These are phyloP conservation scores for Nezara viridula DNA, from an alignment of 2,888 invertebrate species.

Conservation along the genomic window DNA sequence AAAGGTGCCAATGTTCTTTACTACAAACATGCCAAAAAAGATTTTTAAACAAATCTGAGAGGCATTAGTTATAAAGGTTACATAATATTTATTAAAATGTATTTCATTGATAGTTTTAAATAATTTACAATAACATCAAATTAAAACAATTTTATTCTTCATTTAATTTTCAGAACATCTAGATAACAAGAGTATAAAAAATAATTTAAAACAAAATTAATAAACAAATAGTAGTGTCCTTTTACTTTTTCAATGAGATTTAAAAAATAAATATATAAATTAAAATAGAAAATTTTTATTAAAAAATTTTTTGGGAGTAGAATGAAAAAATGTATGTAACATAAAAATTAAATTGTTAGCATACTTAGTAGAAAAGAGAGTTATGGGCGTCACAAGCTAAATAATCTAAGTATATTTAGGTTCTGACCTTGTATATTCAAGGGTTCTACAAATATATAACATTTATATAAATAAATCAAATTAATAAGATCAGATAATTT, in stretches of 20 bases:
- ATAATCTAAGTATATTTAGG: constrained; percentile 31
- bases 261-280: neutral
- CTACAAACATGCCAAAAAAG: neutral
- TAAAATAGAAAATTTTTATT: neutral
- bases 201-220: neutral
- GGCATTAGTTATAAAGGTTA: neutral
- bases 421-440: constrained; percentile 31
- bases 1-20: neutral
- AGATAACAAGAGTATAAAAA: neutral
- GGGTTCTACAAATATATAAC: constrained; percentile 8
- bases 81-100: neutral
- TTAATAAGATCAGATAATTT: neutral
- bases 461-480: constrained; percentile 34
- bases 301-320: neutral
- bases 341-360: neutral
- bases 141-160: neutral
- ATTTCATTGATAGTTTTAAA: neutral
- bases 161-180: too few species aligned
- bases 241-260: neutral
- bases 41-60: neutral
- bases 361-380: neutral
- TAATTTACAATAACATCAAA: neutral
- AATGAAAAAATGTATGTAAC: neutral
- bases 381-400: neutral
- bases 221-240: neutral